A percentile compares a stretch with the other conserved stretches of the same genome.
These are phyloP conservation scores for Drosophila quinaria DNA, from an alignment of 2,888 invertebrate genomes.

Conservation along the genomic window DNA sequence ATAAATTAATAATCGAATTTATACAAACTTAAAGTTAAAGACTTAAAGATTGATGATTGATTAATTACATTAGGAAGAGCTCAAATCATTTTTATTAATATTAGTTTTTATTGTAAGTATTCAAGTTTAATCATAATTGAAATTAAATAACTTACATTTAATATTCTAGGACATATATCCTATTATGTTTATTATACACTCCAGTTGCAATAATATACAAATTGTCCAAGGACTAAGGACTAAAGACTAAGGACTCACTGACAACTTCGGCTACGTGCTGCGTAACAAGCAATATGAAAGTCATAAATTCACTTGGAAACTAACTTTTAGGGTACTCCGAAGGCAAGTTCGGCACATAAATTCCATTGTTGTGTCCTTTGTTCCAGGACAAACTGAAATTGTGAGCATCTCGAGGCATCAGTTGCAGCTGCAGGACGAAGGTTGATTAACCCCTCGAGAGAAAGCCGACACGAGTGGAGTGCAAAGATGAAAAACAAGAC, in stretches of 20 bases:
- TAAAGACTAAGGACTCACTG: constrained; percentile 1
- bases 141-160: too few species aligned
- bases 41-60: too few species aligned
- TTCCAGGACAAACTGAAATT: constrained; percentile 40
- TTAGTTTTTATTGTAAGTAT: background rate
- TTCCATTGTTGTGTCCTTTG: constrained; percentile 45
- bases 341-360: constrained; percentile 48
- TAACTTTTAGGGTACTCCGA: constrained; percentile 30
- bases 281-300: constrained; percentile 18
- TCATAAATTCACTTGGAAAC: constrained; percentile 45
- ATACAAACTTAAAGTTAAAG: too few species aligned
- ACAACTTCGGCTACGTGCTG: constrained; percentile 21
- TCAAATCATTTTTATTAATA: background rate
- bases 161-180: background rate
- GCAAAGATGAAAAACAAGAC: constrained; percentile 37
- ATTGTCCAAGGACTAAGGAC: constrained; percentile 16
- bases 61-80: too few species aligned
- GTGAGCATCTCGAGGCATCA: constrained; percentile 24
- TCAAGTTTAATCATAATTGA: too few species aligned
- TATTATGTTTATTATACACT: background rate
- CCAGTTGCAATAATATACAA: constrained; percentile 2
- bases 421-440: constrained; percentile 46
- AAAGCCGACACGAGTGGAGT: constrained; percentile 37
- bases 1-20: too few species aligned
- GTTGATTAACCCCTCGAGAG: constrained; percentile 74